phyloP scores from a whole-genome alignment of 2,113 vertebrate species.

The Dermatemys mawii region DNA sequence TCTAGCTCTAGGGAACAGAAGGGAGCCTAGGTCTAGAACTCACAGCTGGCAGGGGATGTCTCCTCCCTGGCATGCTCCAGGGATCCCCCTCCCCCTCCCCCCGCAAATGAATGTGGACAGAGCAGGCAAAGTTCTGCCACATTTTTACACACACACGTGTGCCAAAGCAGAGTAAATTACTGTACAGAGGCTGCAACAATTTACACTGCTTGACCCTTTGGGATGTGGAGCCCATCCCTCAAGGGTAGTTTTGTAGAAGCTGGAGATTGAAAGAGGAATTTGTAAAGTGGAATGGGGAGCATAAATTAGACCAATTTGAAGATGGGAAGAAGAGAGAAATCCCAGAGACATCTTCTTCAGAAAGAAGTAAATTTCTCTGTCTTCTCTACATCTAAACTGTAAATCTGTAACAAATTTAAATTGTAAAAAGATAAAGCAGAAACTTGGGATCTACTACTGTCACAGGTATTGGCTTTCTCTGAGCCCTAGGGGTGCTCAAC shows the following conservation, averaged over 20 bases:
- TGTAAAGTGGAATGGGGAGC: background rate
- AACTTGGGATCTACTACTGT: background rate
- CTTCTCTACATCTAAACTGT: background rate
- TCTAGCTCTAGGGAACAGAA: no score
- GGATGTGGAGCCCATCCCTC: background rate
- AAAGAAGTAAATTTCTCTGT: background rate
- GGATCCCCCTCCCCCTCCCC: no score
- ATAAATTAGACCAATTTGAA: background rate
- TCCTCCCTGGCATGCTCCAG: background rate
- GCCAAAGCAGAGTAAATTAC: background rate
- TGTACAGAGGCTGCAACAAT: background rate
- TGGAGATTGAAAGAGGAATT: background rate
- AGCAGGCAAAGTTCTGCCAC: background rate
- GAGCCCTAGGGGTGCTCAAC: no score
- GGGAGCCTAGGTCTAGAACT: background rate
- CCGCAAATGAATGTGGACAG: background rate
- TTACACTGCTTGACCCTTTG: background rate
- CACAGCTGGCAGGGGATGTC: background rate
- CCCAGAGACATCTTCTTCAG: background rate
- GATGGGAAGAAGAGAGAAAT: background rate
- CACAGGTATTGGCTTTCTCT: no score
- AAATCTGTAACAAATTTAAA: background rate
- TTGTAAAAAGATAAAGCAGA: background rate
- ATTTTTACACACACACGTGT: background rate
- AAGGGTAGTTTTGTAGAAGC: background rate